phyloP scores from a whole-genome alignment of 2,888 invertebrate genomes.

The Pinctada fucata region DNA sequence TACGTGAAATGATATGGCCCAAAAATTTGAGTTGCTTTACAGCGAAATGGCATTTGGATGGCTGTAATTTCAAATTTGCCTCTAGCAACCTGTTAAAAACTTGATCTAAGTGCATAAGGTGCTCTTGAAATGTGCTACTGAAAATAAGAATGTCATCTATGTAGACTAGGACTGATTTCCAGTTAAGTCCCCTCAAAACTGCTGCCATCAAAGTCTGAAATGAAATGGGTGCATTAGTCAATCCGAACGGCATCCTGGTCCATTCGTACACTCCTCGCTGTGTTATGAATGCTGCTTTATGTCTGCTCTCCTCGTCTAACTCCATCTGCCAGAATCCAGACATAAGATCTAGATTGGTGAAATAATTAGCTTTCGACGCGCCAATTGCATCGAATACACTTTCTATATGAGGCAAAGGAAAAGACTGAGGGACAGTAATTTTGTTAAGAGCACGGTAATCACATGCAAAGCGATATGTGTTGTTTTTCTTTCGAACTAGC shows the following conservation, averaged over 20 bases:
- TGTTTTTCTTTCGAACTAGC: constrained; percentile 42
- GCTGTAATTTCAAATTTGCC: no score
- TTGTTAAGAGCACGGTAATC: constrained; percentile 45
- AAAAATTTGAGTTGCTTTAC: constrained; percentile 17
- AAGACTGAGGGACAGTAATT: no score
- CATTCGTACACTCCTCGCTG: constrained; percentile 31
- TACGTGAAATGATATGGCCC: no score
- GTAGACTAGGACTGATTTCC: no score
- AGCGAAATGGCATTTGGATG: no score
- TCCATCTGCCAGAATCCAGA: constrained; percentile 45
- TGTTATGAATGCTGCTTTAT: no score
- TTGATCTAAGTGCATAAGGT: no score
- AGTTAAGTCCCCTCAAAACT: no score
- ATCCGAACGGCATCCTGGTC: constrained; percentile 31
- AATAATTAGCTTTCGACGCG: constrained; percentile 38
- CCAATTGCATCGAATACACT: constrained; percentile 45
- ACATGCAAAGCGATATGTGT: constrained; percentile 42
- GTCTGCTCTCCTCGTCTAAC: constrained; percentile 34
- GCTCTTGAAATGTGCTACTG: no score
- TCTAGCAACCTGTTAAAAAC: no score
- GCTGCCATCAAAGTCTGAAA: no score
- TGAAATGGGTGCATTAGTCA: constrained; percentile 30
- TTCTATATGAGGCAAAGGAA: constrained; percentile 45
- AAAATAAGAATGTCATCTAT: no score
- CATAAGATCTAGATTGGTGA: constrained; percentile 41